These are phyloP conservation scores for Syngnathus rostellatus DNA, from an alignment of 2,797 vertebrate genomes.

Conservation along the genomic window DNA sequence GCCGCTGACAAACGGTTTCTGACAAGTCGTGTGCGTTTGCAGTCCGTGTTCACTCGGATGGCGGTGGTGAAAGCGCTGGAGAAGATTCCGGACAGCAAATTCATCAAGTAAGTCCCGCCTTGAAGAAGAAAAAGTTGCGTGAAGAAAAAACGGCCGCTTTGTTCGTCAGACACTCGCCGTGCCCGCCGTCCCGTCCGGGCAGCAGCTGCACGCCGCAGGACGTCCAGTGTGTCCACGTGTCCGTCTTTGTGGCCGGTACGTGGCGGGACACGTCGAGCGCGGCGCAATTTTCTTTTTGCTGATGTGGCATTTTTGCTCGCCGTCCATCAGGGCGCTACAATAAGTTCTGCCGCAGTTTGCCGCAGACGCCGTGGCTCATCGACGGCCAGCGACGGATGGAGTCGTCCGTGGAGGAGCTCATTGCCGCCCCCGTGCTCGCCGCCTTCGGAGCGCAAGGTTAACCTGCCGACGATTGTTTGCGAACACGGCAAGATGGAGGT, in stretches of 20 bases:
- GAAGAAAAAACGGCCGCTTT: background rate
- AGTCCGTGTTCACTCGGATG: slow-evolving; percentile 97
- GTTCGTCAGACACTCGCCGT: slow-evolving; percentile 70
- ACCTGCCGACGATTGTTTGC: background rate
- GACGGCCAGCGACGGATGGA: slow-evolving; percentile 96
- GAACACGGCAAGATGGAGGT: slow-evolving; percentile 21
- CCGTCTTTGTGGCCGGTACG: slow-evolving; percentile 87
- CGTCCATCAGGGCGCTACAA: slow-evolving; percentile 83
- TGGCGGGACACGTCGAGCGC: background rate
- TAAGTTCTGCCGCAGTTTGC: slow-evolving; percentile 89
- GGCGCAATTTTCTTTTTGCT: no score
- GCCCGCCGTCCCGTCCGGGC: slow-evolving; percentile 71
- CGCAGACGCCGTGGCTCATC: slow-evolving; percentile 98
- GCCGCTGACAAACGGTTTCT: no score
- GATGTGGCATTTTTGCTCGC: background rate
- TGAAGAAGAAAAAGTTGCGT: background rate
- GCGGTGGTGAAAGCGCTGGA: slow-evolving; percentile 93
- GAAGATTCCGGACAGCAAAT: slow-evolving; percentile 82
- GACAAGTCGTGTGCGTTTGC: slow-evolving; percentile 14
- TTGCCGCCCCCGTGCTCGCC: slow-evolving; percentile 77
- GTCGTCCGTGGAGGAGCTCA: slow-evolving; percentile 95
- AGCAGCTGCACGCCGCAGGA: slow-evolving; percentile 70
- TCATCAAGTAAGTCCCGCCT: slow-evolving; percentile 69
- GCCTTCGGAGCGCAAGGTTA: slow-evolving; percentile 82
- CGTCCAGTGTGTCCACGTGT: slow-evolving; percentile 80